A percentile compares a stretch with the other conserved stretches of the same genome.
Conservation (phyloP, 2,888 invertebrate genomes). For the Napeogenes sylphis region DNA sequence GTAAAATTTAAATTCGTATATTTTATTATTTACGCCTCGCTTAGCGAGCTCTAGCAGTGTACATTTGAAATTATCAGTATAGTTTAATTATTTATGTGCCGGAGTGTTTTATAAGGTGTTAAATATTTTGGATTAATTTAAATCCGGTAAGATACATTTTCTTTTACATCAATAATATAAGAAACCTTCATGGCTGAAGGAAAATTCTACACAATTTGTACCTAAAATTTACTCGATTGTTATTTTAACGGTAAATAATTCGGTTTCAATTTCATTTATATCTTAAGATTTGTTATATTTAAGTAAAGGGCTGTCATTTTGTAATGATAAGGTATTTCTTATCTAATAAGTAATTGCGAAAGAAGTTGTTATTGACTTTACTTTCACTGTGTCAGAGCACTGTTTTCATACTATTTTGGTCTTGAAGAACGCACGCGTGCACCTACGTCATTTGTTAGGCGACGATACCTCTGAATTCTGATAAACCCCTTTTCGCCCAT, state of each 20-base stretch:
- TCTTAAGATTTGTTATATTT: too few relatives aligned
- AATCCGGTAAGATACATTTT: conserved; percentile 25
- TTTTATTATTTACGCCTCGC: conserved; percentile 15
- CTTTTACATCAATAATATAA: not conserved
- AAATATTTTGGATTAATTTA: conserved; percentile 1
- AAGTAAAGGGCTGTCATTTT: too few relatives aligned
- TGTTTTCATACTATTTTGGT: conserved; percentile 30
- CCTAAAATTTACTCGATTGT: not conserved
- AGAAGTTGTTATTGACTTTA: not conserved
- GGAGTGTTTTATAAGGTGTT: conserved; percentile 3
- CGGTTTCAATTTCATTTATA: too few relatives aligned
- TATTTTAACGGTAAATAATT: too few relatives aligned
- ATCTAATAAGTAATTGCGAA: too few relatives aligned
- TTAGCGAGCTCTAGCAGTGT: too few relatives aligned
- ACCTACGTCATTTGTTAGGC: conserved; percentile 28
- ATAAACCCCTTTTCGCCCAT: conserved; percentile 38
- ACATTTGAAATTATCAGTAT: not conserved
- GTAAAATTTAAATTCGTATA: conserved; percentile 16
- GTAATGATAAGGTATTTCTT: too few relatives aligned
- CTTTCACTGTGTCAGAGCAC: conserved; percentile 10
- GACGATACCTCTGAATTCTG: conserved; percentile 21
- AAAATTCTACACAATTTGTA: not conserved
- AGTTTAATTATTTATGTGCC: conserved; percentile 10
- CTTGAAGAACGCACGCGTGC: conserved; percentile 22
- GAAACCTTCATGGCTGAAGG: too few relatives aligned